Base-by-base conservation (phyloP, 2,113 vertebrate species). In the Syrrhaptes paradoxus region DNA sequence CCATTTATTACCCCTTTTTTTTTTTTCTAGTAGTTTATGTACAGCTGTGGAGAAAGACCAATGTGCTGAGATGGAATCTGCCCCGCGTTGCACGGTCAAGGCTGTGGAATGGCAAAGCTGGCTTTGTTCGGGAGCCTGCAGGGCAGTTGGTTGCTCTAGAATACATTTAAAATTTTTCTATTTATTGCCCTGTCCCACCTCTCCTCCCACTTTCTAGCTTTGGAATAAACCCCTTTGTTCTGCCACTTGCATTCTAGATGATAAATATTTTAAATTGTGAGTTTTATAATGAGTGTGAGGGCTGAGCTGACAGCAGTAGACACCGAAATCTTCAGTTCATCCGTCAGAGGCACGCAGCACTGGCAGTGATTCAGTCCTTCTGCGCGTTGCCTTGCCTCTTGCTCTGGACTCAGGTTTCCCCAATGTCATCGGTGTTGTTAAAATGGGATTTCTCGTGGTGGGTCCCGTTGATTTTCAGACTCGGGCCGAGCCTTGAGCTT, bases 181-280 rank as follows among this genome's bases (percentile, higher is more conserved):
- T 73, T 80, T 73, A 57, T 87, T 74, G 66, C 68, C 54, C 41
- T 43, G 48, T 61, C 71, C 81, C 2, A 2, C 46, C 38, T 83
- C 61, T 51, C 65, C 68, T 84, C 79, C 82, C 51, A 58, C 58
- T 58, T 93, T 49, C 45, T 67, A 68, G 34, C 92, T 93, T 68
- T 55, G 75, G 75, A 91, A 72, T 52, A 87, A 79, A 38, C 51
- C 77, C 36, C 43, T 81, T 96, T 93, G 92, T 95, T 94, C 81
- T 0, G 0, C 78, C 85, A 87, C 63, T 63, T 68, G 72, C 62
- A 7, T 88, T 65, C 57, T 67, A 32, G 41, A 25, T 15, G 51
- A 78, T 65, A 75, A 89, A 85, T 89, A 66, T 85, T 96, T 84
- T 34, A 74, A 31, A 28, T 13, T 57, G 2, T 25, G 57, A 89